Evolutionary conservation across 2,888 invertebrate genomes (phyloP), one percentile per base, ranked within the genome.

Genomic region (Beris morrisii): DNA sequence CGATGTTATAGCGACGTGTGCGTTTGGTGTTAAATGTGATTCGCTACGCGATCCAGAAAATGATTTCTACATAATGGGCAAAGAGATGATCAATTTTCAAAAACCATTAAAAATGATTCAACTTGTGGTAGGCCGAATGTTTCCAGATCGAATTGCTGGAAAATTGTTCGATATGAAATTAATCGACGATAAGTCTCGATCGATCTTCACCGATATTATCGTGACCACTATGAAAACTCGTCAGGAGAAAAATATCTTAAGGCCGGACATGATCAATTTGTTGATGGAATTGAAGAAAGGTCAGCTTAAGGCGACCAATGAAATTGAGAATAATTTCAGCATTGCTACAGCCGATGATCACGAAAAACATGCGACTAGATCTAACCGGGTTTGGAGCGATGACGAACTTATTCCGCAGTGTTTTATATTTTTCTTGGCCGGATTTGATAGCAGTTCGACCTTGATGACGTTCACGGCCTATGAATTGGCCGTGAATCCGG

Each of bases 1-100:
- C 67, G 84, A 85, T 71, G 83, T 84, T 1, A 84, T 85, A 58
- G 85, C 84, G 0, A 79, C 83, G 0, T 79, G 81, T 31, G 84
- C 83, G 2, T 84, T 84, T 69, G 85, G 84, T 0, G 71, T 84
- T 1, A 78, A 81, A 66, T 79, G 83, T 6, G 77, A 85, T 73
- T 84, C 85, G 0, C 73, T 83, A 4, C 72, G 73, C 2, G 77
- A 84, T 0, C 75, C 73, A 30, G 71, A 83, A 15, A 83, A 84
- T 68, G 73, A 81, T 31, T 84, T 85, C 73, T 84, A 81, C 68
- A 58, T 71, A n/a, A 82, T 78, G 76, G 83, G 83, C 4, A 81
- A 79, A 68, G 71, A 73, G 4, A 32, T 68, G 15, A 12, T 64
- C 15, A 28, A 64, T 45, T 64, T 64, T 22, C 30, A 53, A 7